phyloP scores from a whole-genome alignment of 2,113 vertebrate genomes.

The Ceyx melanurus region DNA sequence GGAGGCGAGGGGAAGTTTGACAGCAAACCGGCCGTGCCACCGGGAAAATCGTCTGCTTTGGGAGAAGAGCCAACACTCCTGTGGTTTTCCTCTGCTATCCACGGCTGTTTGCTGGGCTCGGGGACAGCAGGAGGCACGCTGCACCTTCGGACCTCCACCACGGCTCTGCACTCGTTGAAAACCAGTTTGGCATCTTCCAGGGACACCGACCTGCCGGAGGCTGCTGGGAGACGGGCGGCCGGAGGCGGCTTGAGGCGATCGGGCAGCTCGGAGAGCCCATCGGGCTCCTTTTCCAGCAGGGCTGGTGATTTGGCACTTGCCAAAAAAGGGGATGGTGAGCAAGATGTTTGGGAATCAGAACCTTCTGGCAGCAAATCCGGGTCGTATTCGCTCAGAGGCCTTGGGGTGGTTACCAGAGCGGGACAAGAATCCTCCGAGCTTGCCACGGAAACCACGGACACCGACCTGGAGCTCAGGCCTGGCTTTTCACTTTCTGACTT shows the following conservation, averaged over 20 bases:
- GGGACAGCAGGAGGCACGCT: slow-evolving; percentile 72
- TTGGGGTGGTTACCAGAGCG: slow-evolving; percentile 84
- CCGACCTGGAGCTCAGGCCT: slow-evolving; percentile 87
- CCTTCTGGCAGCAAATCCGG: slow-evolving; percentile 88
- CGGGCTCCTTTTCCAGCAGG: slow-evolving; percentile 83
- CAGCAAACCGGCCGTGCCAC: slow-evolving; percentile 37
- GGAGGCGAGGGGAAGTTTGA: slow-evolving; percentile 56
- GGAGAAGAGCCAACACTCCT: slow-evolving; percentile 51
- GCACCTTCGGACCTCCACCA: slow-evolving; percentile 78
- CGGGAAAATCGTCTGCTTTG: slow-evolving; percentile 71
- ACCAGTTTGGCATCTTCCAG: slow-evolving; percentile 86
- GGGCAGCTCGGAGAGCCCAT: slow-evolving; percentile 79
- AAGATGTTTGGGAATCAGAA: slow-evolving; percentile 90
- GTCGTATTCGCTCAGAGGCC: slow-evolving; percentile 84
- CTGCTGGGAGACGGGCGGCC: slow-evolving; percentile 76
- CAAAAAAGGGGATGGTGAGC: slow-evolving; percentile 87
- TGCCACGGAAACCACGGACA: slow-evolving; percentile 90
- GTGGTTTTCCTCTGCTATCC: slow-evolving; percentile 75
- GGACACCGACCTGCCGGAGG: slow-evolving; percentile 86
- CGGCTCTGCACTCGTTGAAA: slow-evolving; percentile 76
- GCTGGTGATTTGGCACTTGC: slow-evolving; percentile 87
- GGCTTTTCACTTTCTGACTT: slow-evolving; percentile 87
- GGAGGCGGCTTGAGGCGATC: slow-evolving; percentile 77
- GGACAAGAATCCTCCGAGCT: slow-evolving; percentile 96
- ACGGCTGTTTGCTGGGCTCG: slow-evolving; percentile 73